A percentile compares a stretch with the other conserved stretches of the same genome.
Evolutionary conservation across 2,797 vertebrate species (phyloP).

Genomic region (Rhinella marina): DNA sequence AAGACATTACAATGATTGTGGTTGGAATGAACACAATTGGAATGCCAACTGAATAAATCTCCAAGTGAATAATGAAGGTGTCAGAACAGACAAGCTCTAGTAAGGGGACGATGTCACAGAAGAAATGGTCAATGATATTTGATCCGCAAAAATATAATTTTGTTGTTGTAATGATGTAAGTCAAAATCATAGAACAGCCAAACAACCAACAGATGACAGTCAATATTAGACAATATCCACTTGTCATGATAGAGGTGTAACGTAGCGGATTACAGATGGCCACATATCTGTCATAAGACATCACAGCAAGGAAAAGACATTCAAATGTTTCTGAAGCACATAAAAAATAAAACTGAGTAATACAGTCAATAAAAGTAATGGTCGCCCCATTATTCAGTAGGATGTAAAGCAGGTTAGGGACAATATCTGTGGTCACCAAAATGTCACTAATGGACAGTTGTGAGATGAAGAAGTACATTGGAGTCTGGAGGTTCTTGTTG

Average conservation of each 20-base stretch:
- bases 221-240: background rate
- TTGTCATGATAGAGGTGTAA: background rate
- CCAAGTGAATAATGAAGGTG: background rate
- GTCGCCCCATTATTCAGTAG: background rate
- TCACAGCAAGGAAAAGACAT: background rate
- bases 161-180: background rate
- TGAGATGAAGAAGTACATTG: background rate
- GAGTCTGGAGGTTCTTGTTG: background rate
- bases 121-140: background rate
- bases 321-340: background rate
- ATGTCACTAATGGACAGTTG: background rate
- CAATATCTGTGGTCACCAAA: background rate
- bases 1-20: background rate
- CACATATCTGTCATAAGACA: background rate
- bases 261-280: constrained; percentile 2
- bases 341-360: background rate
- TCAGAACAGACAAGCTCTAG: background rate
- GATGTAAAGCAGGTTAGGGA: background rate
- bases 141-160: background rate
- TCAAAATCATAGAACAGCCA: background rate
- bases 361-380: background rate
- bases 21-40: background rate
- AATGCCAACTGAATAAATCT: background rate
- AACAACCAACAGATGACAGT: background rate
- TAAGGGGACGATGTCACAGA: background rate